Conservation (phyloP, 2,797 vertebrate genomes). For the Gymnothorax reevesii region DNA sequence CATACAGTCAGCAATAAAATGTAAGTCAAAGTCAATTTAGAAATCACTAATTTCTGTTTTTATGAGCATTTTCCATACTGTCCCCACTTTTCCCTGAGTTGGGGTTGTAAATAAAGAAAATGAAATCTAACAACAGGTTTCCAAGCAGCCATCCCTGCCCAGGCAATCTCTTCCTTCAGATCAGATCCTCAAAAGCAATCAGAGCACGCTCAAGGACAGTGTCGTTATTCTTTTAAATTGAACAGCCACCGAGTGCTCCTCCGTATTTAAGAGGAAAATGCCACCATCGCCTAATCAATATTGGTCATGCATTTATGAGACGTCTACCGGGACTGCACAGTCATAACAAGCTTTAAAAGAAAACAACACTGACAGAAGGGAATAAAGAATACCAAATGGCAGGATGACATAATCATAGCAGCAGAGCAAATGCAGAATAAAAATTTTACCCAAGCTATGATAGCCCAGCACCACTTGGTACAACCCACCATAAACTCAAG, state of each 20-base stretch:
- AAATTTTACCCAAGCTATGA: background rate
- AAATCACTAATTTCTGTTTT: too few relatives aligned
- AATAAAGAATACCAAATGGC: background rate
- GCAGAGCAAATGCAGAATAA: background rate
- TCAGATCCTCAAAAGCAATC: slow-evolving; percentile 34
- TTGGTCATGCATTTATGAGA: slow-evolving; percentile 31
- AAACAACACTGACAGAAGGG: background rate
- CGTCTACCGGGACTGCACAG: slow-evolving; percentile 12
- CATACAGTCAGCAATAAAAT: too few relatives aligned
- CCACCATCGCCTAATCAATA: slow-evolving; percentile 36
- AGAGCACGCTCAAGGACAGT: slow-evolving; percentile 30
- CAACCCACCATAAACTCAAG: background rate
- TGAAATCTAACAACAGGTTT: too few relatives aligned
- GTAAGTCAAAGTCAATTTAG: too few relatives aligned
- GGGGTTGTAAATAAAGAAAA: too few relatives aligned
- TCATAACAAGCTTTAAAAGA: background rate
- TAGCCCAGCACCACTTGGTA: background rate
- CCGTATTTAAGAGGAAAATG: slow-evolving; percentile 21
- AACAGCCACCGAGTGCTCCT: slow-evolving; percentile 32
- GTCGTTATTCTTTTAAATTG: slow-evolving; percentile 37
- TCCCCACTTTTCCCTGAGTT: too few relatives aligned
- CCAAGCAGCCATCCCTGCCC: slow-evolving; percentile 31
- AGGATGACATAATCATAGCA: background rate
- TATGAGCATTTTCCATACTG: too few relatives aligned
- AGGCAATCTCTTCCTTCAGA: slow-evolving; percentile 33